Evolutionary conservation across 92 coral and sea anemone genomes (phyloP), one percentile per base, ranked within the genome.

Genomic region (Epizoanthus ramosus): DNA sequence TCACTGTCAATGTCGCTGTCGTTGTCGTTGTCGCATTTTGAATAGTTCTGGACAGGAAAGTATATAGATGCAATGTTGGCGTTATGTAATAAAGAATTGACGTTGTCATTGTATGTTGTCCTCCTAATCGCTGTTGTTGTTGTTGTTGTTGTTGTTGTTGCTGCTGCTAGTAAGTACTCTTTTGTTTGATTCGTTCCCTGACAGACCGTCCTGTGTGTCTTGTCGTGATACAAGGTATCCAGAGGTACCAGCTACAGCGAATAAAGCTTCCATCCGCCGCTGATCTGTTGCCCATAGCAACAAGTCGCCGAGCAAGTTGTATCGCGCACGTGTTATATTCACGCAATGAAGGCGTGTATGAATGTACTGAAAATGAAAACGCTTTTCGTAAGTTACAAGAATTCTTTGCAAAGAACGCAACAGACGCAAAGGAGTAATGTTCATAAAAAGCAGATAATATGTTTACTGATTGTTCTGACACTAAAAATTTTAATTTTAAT

Each of bases 321-420:
- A 13, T 33, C 39, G 71, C 71, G 16, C 71, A 66, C 22, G 19
- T 66, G 16, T 18, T 66, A 18, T 66, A 66, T 3, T 66, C 71
- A 66, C 71, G 71, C 22, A 66, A 17, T 15, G 71, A 66, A 66
- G 71, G 71, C 25, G 71, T 66, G 33, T 66, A 66, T 23, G 18
- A 66, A 6, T 66, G 71, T 66, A 14, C 14, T 31, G 71, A 66
- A 41, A 66, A 66, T 15, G 47, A 66, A 16, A 28, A 66, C 33
- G 71, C 71, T 8, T 66, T 66, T 14, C 22, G 19, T 15, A 16
- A 15, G 18, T 14, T 65, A 28, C 71, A 33, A 41, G n/a, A 66
- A 12, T 66, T 66, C 71, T 3, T 28, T 13, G 71, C 28, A 33
- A 37, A 1, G 9, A 28, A 66, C 18, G 71, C 43, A 66, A 28